phyloP scores from a whole-genome alignment of 2,888 invertebrate genomes.

The Euplagia quadripunctaria region DNA sequence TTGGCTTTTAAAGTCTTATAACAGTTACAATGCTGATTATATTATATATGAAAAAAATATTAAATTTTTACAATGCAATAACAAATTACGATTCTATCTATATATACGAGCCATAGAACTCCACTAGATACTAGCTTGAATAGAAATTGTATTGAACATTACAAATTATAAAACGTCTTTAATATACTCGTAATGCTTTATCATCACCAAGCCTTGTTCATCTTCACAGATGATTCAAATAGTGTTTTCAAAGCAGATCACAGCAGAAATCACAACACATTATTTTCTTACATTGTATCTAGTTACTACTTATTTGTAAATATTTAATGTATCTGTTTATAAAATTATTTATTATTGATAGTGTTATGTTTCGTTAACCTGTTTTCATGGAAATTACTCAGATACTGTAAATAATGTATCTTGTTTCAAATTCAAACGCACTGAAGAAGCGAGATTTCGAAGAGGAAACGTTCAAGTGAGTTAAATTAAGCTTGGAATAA shows the following conservation, averaged over 20 bases:
- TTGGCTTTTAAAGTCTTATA: neutral
- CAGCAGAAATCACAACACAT: neutral
- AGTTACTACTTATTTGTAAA: conserved; percentile 11
- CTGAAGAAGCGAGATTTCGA: neutral
- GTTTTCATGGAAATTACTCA: neutral
- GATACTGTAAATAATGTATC: neutral
- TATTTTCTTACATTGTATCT: conserved; percentile 1
- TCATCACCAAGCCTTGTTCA: neutral
- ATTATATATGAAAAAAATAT: neutral
- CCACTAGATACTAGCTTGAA: neutral
- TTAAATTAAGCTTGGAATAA: too few species aligned
- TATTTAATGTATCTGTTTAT: neutral
- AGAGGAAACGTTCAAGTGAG: too few species aligned
- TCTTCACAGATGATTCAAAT: neutral
- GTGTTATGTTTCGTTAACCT: neutral
- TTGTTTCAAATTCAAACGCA: neutral
- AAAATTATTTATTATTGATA: neutral
- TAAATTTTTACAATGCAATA: neutral
- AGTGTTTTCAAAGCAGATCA: too few species aligned
- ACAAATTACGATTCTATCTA: neutral
- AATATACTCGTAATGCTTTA: neutral
- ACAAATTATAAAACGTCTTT: neutral
- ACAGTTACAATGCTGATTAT: neutral
- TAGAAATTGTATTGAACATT: too few species aligned
- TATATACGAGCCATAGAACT: too few species aligned